phyloP scores from a whole-genome alignment of 2,113 vertebrate species.

The Lanius collurio region DNA sequence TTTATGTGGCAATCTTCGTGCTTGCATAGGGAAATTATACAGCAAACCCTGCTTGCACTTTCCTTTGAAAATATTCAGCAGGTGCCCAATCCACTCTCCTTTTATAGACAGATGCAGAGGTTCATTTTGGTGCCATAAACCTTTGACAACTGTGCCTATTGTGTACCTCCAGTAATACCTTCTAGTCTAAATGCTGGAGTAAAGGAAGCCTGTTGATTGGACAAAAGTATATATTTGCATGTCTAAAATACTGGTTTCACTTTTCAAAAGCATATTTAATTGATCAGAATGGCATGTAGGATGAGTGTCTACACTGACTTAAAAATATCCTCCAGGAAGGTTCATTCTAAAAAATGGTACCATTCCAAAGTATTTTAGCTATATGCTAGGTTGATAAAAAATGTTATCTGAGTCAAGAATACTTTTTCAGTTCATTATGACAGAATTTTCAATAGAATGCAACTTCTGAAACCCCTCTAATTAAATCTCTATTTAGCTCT shows the following conservation, averaged over 20 bases:
- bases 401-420: background rate
- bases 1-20: background rate
- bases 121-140: background rate
- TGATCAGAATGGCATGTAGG: background rate
- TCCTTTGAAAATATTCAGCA: background rate
- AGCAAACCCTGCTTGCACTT: background rate
- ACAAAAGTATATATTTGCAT: background rate
- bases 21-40: background rate
- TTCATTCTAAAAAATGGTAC: background rate
- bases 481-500: conserved; percentile 1
- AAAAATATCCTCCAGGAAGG: background rate
- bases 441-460: background rate
- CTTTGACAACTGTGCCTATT: background rate
- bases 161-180: background rate
- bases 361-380: background rate
- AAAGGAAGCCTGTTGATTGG: background rate
- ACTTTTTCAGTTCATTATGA: background rate
- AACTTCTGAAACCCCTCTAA: background rate
- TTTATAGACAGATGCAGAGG: background rate
- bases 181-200: background rate
- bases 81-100: background rate
- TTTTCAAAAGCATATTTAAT: background rate
- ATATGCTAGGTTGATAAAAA: background rate
- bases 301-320: background rate
- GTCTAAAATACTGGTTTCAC: background rate